phyloP scores from a whole-genome alignment of 1,140 invertebrate genomes.

The Leptoteleia sp. region DNA sequence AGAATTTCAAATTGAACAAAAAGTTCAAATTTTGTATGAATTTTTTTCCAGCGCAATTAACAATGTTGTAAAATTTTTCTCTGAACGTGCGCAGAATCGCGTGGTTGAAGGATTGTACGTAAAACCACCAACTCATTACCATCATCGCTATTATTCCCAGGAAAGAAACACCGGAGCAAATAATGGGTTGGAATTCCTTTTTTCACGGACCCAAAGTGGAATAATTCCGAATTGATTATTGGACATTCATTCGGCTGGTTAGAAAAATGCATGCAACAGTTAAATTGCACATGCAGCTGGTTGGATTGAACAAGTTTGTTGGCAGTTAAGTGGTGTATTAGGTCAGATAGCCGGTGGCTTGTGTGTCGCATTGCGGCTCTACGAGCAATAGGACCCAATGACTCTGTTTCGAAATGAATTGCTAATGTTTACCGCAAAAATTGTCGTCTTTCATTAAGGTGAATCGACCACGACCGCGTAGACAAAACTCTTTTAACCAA shows the following conservation, averaged over 20 bases:
- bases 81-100: too few species aligned
- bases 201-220: not conserved
- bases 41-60: constrained; percentile 3
- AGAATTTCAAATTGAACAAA: too few species aligned
- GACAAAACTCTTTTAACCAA: constrained; percentile 12
- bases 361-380: constrained; percentile 74
- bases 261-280: constrained; percentile 53
- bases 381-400: constrained; percentile 72
- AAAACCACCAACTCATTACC: not conserved
- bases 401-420: constrained; percentile 51
- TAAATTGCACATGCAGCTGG: constrained; percentile 56
- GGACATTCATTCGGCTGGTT: not conserved
- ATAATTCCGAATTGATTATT: too few species aligned
- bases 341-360: constrained; percentile 65
- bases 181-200: too few species aligned
- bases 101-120: too few species aligned
- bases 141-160: not conserved
- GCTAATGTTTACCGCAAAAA: constrained; percentile 52
- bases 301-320: constrained; percentile 62
- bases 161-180: not conserved
- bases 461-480: not conserved
- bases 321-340: constrained; percentile 66
- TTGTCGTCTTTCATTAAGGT: constrained; percentile 33
- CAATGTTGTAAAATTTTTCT: too few species aligned
- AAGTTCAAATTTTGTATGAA: too few species aligned